Conservation (phyloP, 35 echinoderm and acorn worm species). For the Ptychodera flava region DNA sequence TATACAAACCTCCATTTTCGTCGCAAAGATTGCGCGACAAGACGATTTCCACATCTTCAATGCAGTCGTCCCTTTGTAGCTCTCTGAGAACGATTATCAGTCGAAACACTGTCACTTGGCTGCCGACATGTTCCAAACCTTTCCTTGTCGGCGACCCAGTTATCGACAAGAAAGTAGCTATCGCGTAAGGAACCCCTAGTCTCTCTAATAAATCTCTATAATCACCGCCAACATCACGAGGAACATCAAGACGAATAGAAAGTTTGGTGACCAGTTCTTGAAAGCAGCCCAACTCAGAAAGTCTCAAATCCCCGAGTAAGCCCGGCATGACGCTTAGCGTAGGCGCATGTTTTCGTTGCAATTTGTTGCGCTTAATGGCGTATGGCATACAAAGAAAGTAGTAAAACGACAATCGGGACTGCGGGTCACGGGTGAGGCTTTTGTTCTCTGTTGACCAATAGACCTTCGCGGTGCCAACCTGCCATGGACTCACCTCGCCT, state of each 20-base stretch:
- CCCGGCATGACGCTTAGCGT: no score
- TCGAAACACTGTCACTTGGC: background rate
- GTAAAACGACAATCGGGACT: no score
- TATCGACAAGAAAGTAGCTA: background rate
- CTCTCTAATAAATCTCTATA: background rate
- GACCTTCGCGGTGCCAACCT: no score
- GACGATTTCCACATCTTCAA: background rate
- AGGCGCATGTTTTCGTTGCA: no score
- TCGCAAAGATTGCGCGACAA: no score
- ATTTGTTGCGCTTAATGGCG: no score
- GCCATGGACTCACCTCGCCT: no score
- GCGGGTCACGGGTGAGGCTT: no score
- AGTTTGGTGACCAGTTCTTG: background rate
- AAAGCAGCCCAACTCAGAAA: background rate
- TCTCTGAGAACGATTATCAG: background rate
- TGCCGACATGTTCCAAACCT: background rate
- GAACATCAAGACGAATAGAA: background rate
- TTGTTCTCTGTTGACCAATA: no score
- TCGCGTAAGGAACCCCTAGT: background rate
- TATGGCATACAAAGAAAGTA: no score
- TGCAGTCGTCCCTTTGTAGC: background rate
- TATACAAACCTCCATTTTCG: no score
- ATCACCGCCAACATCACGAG: background rate
- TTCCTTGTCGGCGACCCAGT: background rate
- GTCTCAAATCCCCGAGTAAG: no score